Evolutionary conservation across 2,113 vertebrate genomes (phyloP).

Genomic region (Oceanodroma tethys): DNA sequence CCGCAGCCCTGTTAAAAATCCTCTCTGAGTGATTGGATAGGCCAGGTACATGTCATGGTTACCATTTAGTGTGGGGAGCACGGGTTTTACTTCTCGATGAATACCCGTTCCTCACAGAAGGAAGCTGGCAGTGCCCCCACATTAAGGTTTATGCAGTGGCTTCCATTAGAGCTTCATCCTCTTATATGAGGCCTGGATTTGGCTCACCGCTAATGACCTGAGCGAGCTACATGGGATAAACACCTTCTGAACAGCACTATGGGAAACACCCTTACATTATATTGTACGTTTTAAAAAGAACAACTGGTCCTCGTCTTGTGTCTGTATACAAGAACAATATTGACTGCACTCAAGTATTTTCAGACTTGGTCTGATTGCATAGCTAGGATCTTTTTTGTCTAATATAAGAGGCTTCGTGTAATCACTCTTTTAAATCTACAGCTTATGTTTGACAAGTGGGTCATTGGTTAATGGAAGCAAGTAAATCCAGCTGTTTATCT

Average conservation of each 20-base stretch:
- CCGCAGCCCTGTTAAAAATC: not conserved
- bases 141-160: not conserved
- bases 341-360: not conserved
- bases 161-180: slow-evolving; percentile 34
- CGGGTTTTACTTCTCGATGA: not conserved
- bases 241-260: not conserved
- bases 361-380: slow-evolving; percentile 5
- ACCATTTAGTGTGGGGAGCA: not conserved
- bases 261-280: not conserved
- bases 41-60: not conserved
- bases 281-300: not conserved
- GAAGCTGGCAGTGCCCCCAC: not conserved
- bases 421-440: slow-evolving; percentile 55
- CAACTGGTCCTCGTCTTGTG: not conserved
- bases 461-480: slow-evolving; percentile 56
- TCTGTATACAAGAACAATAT: not conserved
- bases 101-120: accelerated
- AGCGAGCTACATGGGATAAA: not conserved
- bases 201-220: not conserved
- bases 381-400: not conserved
- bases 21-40: not conserved
- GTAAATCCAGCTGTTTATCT: slow-evolving; percentile 64
- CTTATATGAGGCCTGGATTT: slow-evolving; percentile 30
- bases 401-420: slow-evolving; percentile 35
- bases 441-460: slow-evolving; percentile 65